These are phyloP conservation scores for Simalia tracyae DNA, from an alignment of 2,797 vertebrate genomes.

Conservation along the genomic window DNA sequence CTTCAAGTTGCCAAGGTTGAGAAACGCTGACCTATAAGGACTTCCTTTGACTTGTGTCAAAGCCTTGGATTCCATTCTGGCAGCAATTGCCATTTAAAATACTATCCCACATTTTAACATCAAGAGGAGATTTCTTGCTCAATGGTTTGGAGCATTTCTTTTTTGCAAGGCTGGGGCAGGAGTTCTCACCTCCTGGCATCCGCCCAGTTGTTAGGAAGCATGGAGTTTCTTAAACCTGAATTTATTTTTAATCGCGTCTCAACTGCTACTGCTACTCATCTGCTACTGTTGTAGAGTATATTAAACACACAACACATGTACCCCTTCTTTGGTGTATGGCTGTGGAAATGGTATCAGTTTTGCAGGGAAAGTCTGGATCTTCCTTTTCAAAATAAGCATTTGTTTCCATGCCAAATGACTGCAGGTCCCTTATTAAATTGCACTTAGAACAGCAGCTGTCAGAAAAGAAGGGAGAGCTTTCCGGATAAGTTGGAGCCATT, in stretches of 20 bases:
- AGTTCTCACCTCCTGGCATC: background rate
- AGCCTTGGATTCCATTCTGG: background rate
- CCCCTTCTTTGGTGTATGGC: conserved; percentile 3
- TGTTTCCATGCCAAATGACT: conserved; percentile 59
- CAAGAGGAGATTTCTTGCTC: background rate
- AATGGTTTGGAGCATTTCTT: background rate
- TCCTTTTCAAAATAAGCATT: conserved; percentile 43
- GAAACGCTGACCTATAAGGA: background rate
- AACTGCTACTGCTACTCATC: conserved; percentile 34
- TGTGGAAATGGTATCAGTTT: conserved; percentile 50
- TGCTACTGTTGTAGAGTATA: conserved; percentile 6
- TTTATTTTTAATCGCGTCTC: conserved; percentile 62
- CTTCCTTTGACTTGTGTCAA: background rate
- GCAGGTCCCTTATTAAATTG: conserved; percentile 68
- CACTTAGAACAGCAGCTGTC: conserved; percentile 69
- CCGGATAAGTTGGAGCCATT: conserved; percentile 69
- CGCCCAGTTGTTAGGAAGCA: conserved; percentile 26
- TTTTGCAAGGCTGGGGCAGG: background rate
- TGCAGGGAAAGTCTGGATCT: conserved; percentile 40
- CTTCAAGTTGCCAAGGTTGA: no score
- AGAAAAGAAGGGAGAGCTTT: conserved; percentile 64
- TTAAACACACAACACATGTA: background rate
- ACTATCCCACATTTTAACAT: background rate
- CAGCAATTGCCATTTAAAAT: conserved; percentile 2
- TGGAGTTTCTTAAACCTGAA: conserved; percentile 39